Percentiles rank a stretch among this genome's conserved stretches.
phyloP scores from a whole-genome alignment of 2,888 invertebrate species.

The Apamea epomidion region DNA sequence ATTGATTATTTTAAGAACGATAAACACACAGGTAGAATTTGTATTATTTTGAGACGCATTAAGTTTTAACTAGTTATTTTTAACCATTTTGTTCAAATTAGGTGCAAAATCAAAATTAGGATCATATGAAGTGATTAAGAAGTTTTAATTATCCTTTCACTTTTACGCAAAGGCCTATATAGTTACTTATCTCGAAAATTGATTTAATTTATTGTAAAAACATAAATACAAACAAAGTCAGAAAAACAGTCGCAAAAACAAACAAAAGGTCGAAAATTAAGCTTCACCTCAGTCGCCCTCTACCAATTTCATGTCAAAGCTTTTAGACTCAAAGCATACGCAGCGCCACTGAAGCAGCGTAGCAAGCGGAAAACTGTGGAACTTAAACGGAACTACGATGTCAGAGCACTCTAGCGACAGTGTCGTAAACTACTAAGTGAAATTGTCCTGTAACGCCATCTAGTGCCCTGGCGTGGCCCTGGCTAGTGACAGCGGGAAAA shows the following conservation, averaged over 20 bases:
- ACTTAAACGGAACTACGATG: conserved; percentile 16
- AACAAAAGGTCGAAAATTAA: background rate
- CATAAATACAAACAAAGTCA: background rate
- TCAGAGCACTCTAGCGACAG: conserved; percentile 42
- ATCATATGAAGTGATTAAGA: background rate
- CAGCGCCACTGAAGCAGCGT: conserved; percentile 21
- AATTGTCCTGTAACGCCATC: conserved; percentile 26
- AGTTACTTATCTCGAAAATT: background rate
- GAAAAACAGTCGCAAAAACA: background rate
- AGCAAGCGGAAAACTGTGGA: conserved; percentile 12
- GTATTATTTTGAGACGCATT: background rate
- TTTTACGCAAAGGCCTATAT: background rate
- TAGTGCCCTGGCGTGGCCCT: background rate
- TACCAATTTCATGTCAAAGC: conserved; percentile 24
- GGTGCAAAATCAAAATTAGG: background rate
- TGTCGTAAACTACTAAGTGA: background rate
- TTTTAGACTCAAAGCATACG: background rate
- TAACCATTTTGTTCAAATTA: no score
- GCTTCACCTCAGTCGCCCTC: conserved; percentile 32
- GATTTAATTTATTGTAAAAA: background rate
- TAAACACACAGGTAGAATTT: background rate
- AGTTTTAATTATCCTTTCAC: background rate
- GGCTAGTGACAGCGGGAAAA: conserved; percentile 14
- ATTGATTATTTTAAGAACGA: background rate
- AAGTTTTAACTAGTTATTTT: background rate